Percentiles rank a stretch among this genome's conserved stretches.
Conservation (phyloP, 1,140 invertebrate genomes). For the Zelostemma sp. region DNA sequence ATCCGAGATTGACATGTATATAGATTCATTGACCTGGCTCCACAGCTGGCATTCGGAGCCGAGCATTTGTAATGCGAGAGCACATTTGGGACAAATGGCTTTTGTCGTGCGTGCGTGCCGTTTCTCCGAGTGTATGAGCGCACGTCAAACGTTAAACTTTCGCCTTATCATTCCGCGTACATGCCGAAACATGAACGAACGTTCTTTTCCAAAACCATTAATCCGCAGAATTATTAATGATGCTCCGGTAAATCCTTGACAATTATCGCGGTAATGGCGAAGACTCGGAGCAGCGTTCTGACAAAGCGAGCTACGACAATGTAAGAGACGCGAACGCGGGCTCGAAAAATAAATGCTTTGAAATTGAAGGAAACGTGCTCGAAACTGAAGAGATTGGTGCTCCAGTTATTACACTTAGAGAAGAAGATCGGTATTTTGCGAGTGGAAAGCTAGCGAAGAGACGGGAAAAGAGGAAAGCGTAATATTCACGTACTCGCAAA, state of each 20-base stretch:
- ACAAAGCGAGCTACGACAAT: constrained; percentile 9
- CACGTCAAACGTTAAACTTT: constrained; percentile 8
- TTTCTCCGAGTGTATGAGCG: not conserved
- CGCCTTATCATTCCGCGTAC: no score
- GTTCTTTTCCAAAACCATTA: no score
- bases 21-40: constrained; percentile 12
- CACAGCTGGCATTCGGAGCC: constrained; percentile 11
- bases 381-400: constrained; percentile 11
- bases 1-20: constrained; percentile 16
- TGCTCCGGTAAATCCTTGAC: no score
- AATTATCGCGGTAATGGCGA: no score
- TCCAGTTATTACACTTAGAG: constrained; percentile 11
- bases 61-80: constrained; percentile 14
- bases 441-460: not conserved
- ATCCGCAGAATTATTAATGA: no score
- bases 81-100: constrained; percentile 16
- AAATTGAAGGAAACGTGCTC: constrained; percentile 13
- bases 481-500: constrained; percentile 4
- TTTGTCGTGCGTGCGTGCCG: constrained; percentile 15
- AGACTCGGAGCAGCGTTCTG: not conserved
- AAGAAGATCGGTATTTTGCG: constrained; percentile 13
- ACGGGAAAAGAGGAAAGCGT: not conserved
- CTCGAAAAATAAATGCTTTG: not conserved
- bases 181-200: no score
- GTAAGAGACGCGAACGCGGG: not conserved